Percentiles rank a stretch among this genome's conserved stretches.
Conservation (phyloP, 2,888 invertebrate species). For the Pollenia amentaria region DNA sequence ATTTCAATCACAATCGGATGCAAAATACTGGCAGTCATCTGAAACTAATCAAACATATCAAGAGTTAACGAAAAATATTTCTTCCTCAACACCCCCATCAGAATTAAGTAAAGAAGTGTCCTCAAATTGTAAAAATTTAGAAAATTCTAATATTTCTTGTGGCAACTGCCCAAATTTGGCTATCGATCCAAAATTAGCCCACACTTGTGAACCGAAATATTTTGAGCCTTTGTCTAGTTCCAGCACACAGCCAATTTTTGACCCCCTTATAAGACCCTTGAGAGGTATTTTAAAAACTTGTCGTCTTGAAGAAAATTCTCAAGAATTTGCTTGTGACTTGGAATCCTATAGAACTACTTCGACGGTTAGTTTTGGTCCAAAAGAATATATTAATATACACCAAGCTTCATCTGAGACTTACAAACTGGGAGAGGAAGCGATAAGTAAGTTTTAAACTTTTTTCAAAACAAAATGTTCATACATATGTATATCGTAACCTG, state of each 20-base stretch:
- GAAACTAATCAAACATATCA: conserved; percentile 14
- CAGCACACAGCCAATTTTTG: not conserved
- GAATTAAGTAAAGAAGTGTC: not conserved
- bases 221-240: not conserved
- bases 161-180: not conserved
- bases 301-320: not conserved
- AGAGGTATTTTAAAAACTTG: conserved; percentile 57
- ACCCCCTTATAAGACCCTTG: conserved; percentile 7
- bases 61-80: not conserved
- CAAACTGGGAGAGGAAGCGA: not conserved
- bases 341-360: conserved; percentile 27
- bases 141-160: not conserved
- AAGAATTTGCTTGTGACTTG: not conserved
- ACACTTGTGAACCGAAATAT: not conserved
- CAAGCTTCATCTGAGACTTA: not conserved
- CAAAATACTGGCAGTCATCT: not conserved
- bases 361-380: not conserved
- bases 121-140: not conserved
- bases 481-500: no score
- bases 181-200: not conserved
- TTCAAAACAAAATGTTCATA: no score
- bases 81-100: not conserved
- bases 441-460: conserved; percentile 28
- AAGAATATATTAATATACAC: not conserved
- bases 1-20: not conserved